Base-by-base conservation (phyloP, 2,888 invertebrate species). In the Onthophagus sagittarius region DNA sequence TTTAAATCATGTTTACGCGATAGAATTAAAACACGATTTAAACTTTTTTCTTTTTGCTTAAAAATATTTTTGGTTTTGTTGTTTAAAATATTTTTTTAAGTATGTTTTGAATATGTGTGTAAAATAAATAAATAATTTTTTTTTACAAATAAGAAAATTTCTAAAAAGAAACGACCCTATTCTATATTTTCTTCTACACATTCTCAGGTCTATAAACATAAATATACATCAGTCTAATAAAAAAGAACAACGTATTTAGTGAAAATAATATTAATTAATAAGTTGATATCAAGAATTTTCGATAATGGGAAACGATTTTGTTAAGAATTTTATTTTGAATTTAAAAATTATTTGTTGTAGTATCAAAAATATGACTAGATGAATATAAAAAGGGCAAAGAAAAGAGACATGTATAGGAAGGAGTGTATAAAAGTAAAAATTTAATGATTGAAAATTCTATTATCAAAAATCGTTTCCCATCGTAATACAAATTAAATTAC, bases 131-230 rank as follows among this genome's bases (percentile, higher is more conserved):
- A 75, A 75, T 74, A 70, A 63, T 23, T 23, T 23, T 3, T 23
- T 23, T 23, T 23, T 23, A 23, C 23, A 23, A 23, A n/a, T n/a
- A n/a, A n/a, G n/a, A n/a, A n/a, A n/a, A n/a, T n/a, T n/a, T n/a
- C n/a, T 23, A 23, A 23, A 23, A 23, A 3, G 23, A 23, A 23
- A 39, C 15, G 82, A 84, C 83, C 83, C 83, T 83, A 84, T 83
- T 82, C 84, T 77, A 76, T 72, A 75, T 78, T 77, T 77, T 74
- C 74, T 77, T 78, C 78, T 77, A 77, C 73, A 76, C 15, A 15
- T 75, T 75, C 77, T 77, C 76, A 79, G 78, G 79, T 78, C 76
- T 79, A 78, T 71, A 75, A 71, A 72, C 74, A 76, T 73, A 76
- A 76, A 78, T 75, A 77, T 78, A 79, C 76, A 77, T 79, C 80